A percentile compares a stretch with the other conserved stretches of the same genome.
phyloP scores from a whole-genome alignment of 2,113 vertebrate genomes.

The Alouatta palliata region DNA sequence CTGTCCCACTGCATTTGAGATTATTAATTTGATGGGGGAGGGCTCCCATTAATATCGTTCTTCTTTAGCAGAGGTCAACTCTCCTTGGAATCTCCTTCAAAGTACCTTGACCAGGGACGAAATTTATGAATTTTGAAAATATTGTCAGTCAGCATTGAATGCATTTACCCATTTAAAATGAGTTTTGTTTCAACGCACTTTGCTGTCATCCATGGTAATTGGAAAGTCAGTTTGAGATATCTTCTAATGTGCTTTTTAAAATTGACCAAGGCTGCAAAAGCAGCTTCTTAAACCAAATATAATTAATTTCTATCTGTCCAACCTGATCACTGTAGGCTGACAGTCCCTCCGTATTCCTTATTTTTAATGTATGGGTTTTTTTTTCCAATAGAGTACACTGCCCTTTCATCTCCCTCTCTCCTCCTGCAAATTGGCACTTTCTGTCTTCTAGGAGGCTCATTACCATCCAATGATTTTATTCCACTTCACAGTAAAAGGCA shows the following conservation, averaged over 20 bases:
- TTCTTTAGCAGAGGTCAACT: constrained; percentile 66
- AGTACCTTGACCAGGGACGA: constrained; percentile 72
- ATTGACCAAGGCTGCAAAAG: constrained; percentile 82
- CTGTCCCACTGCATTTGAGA: constrained; percentile 36
- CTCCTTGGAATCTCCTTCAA: constrained; percentile 68
- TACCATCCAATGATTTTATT: constrained; percentile 78
- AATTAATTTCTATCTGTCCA: constrained; percentile 88
- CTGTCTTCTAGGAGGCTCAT: constrained; percentile 84
- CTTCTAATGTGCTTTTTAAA: constrained; percentile 82
- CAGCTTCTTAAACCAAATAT: constrained; percentile 84
- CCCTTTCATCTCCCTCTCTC: constrained; percentile 80
- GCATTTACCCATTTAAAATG: constrained; percentile 83
- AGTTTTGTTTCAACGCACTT: constrained; percentile 82
- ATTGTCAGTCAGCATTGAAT: constrained; percentile 78
- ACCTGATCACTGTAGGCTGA: constrained; percentile 81
- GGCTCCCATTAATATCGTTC: constrained; percentile 1
- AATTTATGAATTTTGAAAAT: constrained; percentile 81
- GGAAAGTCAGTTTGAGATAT: constrained; percentile 85
- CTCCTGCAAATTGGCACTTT: constrained; percentile 83
- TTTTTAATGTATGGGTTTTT: constrained; percentile 78
- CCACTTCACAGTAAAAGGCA: constrained; percentile 75
- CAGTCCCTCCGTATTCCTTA: constrained; percentile 78
- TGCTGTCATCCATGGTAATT: constrained; percentile 83
- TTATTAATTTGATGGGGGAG: constrained; percentile 44
- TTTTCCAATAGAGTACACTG: constrained; percentile 73